Evolutionary conservation across 2,113 vertebrate species (phyloP), one percentile per base, ranked within the genome.

Genomic region (Megaleporinus macrocephalus): DNA sequence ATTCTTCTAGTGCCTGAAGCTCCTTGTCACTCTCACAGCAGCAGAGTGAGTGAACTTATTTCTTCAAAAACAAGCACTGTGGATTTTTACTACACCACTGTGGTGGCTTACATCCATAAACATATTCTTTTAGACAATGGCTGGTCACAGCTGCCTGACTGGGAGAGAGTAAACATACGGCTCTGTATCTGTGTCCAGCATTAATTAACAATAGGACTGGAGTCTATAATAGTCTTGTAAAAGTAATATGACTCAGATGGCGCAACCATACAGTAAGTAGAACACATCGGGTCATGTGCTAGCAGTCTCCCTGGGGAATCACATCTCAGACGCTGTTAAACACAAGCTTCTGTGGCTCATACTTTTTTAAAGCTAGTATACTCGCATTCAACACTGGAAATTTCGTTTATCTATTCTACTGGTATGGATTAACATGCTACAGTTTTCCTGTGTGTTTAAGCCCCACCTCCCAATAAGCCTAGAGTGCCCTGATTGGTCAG

Each of bases 231-330:
- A 80, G 78, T 74, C 90, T 88, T 71, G 85, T 93, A 92, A 93
- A 93, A 90, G 75, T 88, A 88, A 89, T 76, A 86, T 75, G 85
- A 84, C 85, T 87, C 88, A 91, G 90, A 91, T 92, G 88, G 88
- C 49, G 59, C 6, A 51, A 81, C 82, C 44, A 83, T 74, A 81
- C 85, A 80, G 73, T 66, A 69, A 80, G 73, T 66, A 69, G 68
- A 66, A 82, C 24, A 59, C 69, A 44, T 24, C 24, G 72, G 15
- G 24, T 59, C 55, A 66, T n/a, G 29, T 69, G 33, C 53, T 61
- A 51, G 72, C 73, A 77, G n/a, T 66, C 78, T 79, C 79, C 68
- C 74, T 76, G 79, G 30, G 76, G 83, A 77, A 81, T 73, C 71
- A 63, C 61, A 69, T 47, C 22, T 47, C 36, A 74, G 51, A 36